phyloP scores from a whole-genome alignment of 1,140 invertebrate genomes.

The Cheumatopsyche charites region DNA sequence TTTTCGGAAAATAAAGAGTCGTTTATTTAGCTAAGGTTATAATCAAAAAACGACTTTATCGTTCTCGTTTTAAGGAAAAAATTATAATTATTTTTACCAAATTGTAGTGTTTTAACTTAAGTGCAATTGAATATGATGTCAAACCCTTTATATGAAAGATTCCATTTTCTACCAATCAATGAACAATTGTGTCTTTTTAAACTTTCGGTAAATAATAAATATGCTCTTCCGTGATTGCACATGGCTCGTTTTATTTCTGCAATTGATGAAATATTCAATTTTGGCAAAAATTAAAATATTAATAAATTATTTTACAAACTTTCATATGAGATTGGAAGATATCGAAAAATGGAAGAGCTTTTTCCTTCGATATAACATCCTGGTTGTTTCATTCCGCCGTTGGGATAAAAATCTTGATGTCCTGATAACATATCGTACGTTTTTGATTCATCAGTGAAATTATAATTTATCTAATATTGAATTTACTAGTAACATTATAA shows the following conservation, averaged over 20 bases:
- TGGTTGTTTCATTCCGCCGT: constrained; percentile 68
- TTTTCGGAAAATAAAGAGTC: too few species aligned
- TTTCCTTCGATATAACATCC: constrained; percentile 56
- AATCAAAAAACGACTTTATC: too few species aligned
- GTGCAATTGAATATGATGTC: constrained; percentile 8
- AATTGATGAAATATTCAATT: constrained; percentile 31
- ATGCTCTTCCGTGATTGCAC: constrained; percentile 65
- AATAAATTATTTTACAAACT: neutral
- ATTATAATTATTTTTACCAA: neutral
- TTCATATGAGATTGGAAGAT: neutral
- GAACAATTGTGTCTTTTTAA: constrained; percentile 59
- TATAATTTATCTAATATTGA: too few species aligned
- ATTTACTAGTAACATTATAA: too few species aligned
- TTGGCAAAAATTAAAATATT: too few species aligned
- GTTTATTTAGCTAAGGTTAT: too few species aligned
- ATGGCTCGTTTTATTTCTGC: constrained; percentile 61
- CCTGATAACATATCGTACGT: too few species aligned
- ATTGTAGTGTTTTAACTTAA: neutral
- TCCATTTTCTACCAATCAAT: constrained; percentile 62
- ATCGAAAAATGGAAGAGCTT: constrained; percentile 53
- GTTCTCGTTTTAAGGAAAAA: too few species aligned
- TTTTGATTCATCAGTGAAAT: too few species aligned
- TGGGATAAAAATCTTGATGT: constrained; percentile 73
- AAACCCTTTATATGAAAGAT: constrained; percentile 59
- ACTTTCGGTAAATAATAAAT: constrained; percentile 65